A percentile compares a stretch with the other conserved stretches of the same genome.
Evolutionary conservation across 2,113 vertebrate genomes (phyloP).

Genomic region (Calidris pugnax): DNA sequence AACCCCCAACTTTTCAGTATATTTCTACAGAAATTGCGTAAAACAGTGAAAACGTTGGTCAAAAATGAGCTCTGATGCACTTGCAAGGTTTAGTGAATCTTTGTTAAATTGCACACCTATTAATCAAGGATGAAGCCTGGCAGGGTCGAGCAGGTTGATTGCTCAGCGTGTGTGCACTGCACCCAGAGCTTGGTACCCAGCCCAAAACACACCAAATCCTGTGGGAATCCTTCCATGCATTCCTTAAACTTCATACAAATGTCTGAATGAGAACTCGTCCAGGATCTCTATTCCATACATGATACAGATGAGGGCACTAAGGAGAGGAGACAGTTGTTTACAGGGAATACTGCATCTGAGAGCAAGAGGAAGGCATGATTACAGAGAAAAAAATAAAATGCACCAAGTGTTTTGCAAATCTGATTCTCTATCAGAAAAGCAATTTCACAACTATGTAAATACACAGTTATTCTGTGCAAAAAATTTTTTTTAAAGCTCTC

Average conservation of each 20-base stretch:
- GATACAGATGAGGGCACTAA: background rate
- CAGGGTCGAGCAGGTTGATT: background rate
- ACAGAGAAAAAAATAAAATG: background rate
- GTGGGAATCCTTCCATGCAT: background rate
- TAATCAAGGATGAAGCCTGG: background rate
- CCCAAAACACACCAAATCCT: background rate
- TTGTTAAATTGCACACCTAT: background rate
- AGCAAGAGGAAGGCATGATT: background rate
- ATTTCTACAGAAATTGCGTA: background rate
- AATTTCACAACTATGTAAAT: conserved; percentile 29
- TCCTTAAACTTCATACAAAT: background rate
- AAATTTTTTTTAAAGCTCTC: background rate
- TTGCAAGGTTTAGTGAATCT: background rate
- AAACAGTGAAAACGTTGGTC: background rate
- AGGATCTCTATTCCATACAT: background rate
- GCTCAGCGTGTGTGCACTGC: background rate
- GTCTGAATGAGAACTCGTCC: background rate
- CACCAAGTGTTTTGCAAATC: conserved; percentile 3
- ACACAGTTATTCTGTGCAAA: background rate
- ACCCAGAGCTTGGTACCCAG: background rate
- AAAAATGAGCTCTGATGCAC: background rate
- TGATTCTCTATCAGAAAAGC: conserved; percentile 42
- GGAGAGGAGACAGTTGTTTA: background rate
- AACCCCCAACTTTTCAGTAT: background rate
- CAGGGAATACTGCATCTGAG: background rate